Evolutionary conservation across 2,797 vertebrate genomes (phyloP), one percentile per base, ranked within the genome.

Genomic region (Coregonus suidteri): DNA sequence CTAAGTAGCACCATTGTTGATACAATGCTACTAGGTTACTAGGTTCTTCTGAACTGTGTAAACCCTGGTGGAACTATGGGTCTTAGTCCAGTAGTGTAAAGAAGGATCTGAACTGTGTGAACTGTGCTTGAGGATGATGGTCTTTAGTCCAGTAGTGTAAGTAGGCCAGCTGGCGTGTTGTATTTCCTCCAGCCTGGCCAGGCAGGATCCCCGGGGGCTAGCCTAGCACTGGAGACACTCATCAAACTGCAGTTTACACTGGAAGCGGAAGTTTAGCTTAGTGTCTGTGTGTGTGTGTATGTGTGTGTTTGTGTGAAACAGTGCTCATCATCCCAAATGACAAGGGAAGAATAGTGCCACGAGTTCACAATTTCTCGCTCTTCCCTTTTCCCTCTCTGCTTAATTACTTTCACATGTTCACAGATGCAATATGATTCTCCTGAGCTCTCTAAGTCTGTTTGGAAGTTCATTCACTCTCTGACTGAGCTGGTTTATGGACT

Each of bases 381-480:
- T 59, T 59, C 18, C n/a, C 56, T 9, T 11, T 52, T 47, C 47
- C 13, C 3, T 31, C 73, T 79, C 73, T 73, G 80, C 56, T 69
- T 68, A 77, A 80, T 75, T 16, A 71, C 75, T 82, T 81, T 51
- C 78, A 34, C 79, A 79, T 75, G 73, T 72, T 75, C 83, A 73
- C 80, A 89, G 86, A 83, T 84, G 80, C 76, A 73, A 79, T 80
- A 80, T 47, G 80, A 75, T 67, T 84, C 83, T 74, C 81, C 20
- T 51, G 84, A 84, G 78, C 75, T 77, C 78, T 83, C 77, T 84
- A 66, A 73, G 54, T 72, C 70, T 25, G 76, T 77, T 85, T 85
- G 75, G 74, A 81, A 87, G 81, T 90, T 90, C 83, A 85, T 89
- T 85, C 77, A 75, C 74, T 80, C 84, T 88, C 86, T 85, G 83